A percentile compares a stretch with the other conserved stretches of the same genome.
phyloP scores from a whole-genome alignment of 2,113 vertebrate species.

The Pygoscelis antarcticus region DNA sequence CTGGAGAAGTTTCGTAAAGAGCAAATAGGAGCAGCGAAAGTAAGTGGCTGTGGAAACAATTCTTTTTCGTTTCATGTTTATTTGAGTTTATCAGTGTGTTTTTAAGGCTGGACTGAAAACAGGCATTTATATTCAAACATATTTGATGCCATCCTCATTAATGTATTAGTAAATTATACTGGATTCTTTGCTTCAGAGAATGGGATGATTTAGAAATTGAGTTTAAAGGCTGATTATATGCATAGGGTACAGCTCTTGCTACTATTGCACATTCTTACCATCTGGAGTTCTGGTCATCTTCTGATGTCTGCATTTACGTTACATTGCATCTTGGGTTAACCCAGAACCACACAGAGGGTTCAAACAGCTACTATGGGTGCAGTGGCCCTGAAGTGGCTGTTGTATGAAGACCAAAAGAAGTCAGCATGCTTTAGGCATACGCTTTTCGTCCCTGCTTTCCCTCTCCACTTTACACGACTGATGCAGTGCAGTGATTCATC shows the following conservation, averaged over 20 bases:
- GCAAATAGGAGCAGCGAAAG: constrained; percentile 97
- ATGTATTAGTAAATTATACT: neutral
- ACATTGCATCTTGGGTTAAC: neutral
- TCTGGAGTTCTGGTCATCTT: neutral
- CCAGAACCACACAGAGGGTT: neutral
- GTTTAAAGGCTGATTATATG: neutral
- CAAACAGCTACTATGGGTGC: neutral
- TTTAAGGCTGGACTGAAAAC: neutral
- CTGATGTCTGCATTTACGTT: neutral
- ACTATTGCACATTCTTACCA: neutral
- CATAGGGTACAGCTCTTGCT: neutral
- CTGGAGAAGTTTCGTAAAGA: constrained; percentile 97
- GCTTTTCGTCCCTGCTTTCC: neutral
- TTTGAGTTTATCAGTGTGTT: constrained; percentile 3
- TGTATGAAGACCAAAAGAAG: neutral
- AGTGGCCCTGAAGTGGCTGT: neutral
- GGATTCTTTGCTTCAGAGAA: neutral
- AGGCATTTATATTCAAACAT: neutral
- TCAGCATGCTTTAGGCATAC: neutral
- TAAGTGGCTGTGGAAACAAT: constrained; percentile 74
- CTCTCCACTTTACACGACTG: neutral
- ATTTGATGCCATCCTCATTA: neutral
- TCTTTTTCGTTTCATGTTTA: constrained; percentile 11
- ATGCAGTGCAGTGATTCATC: neutral
- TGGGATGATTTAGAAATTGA: neutral